Evolutionary conservation across 2,113 vertebrate species (phyloP).

Genomic region (Mellivora capensis): DNA sequence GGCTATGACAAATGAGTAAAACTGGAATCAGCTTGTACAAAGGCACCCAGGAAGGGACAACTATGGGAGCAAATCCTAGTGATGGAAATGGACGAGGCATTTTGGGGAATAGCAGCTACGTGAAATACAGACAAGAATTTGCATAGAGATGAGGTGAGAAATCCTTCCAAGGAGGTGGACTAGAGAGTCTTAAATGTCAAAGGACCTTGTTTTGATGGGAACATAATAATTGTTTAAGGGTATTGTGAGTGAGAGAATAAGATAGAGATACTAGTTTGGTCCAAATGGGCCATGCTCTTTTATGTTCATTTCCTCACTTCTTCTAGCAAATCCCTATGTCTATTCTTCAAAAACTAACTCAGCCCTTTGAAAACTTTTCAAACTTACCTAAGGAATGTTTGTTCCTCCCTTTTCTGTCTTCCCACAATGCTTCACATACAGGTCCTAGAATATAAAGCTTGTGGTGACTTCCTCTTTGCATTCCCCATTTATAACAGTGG

Average conservation of each 20-base stretch:
- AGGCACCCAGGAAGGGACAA: not conserved
- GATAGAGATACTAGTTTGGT: not conserved
- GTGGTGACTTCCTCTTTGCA: not conserved
- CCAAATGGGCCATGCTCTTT: not conserved
- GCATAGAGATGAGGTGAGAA: not conserved
- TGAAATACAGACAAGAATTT: slow-evolving; percentile 16
- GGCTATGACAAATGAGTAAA: not conserved
- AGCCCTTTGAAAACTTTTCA: not conserved
- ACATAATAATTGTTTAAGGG: not conserved
- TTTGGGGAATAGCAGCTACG: not conserved
- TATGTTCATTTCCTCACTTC: not conserved
- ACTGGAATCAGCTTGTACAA: not conserved
- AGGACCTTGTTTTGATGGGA: not conserved
- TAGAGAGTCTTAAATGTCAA: not conserved
- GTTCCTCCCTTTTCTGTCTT: not conserved
- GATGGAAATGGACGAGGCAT: not conserved
- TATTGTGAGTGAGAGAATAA: not conserved
- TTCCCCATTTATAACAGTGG: not conserved
- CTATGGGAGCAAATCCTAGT: not conserved
- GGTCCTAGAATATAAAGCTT: not conserved
- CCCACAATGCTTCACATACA: not conserved
- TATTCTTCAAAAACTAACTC: not conserved
- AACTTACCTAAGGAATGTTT: not conserved
- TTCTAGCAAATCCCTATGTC: not conserved
- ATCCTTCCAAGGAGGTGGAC: not conserved